Evolutionary conservation across 2,113 vertebrate species (phyloP), one percentile per base, ranked within the genome.

Genomic region (Myxocyprinus asiaticus): DNA sequence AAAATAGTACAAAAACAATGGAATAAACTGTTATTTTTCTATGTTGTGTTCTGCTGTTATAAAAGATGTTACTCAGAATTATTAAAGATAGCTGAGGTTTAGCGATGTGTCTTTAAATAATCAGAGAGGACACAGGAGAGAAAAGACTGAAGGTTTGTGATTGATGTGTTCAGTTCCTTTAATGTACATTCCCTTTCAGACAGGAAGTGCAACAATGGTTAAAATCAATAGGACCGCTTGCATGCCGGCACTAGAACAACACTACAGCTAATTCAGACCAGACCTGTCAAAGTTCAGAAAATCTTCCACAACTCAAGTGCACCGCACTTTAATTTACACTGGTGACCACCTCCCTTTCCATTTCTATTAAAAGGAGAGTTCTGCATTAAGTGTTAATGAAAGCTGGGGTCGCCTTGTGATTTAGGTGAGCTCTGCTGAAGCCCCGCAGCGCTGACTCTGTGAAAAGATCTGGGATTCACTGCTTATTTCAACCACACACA

Each of bases 381-480:
- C 87, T 90, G 91, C 90, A 91, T 92, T 91, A 92, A 90, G 91
- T 90, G 89, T 93, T 92, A 91, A 92, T 92, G 89, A 93, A 92
- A 90, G 88, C 90, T 87, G 80, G 78, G 22, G 89, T 89, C 85
- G 81, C 86, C 84, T 85, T 83, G 87, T 93, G 91, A 92, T 93
- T 93, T 92, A 91, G 72, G 59, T 62, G 72, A 63, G 17, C 17
- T 50, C 58, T 58, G 45, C 10, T 22, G 45, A 63, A 63, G 44
- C 59, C 72, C 72, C 59, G 7, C 72, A 65, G 62, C 62, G 50
- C 62, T 76, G 73, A 76, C 62, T 65, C 47, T 10, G 33, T 76
- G 64, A 76, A 76, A 76, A 76, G 12, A 14, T 8, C 73, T 1
- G 9, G 73, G 48, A 76, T 76, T 76, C 48, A 65, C 59, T 47